Evolutionary conservation across 2,888 invertebrate species (phyloP), one percentile per base, ranked within the genome.

Genomic region (Leistus spinibarbis): DNA sequence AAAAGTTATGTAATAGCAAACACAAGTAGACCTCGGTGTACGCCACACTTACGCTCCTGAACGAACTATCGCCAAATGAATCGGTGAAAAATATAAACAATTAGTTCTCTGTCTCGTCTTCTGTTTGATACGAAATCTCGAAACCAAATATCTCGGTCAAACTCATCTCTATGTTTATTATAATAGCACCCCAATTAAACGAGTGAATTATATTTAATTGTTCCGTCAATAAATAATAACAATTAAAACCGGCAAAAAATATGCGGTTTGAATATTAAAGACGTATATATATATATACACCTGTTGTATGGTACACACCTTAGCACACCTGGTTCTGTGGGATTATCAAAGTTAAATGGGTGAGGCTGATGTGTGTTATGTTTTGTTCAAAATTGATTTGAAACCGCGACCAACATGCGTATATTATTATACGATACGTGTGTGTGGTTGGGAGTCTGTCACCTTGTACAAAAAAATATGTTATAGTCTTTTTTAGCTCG

Each of bases 201-300:
- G 17, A 16, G 1, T 16, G 56, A 16, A 17, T n/a, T 68, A 68
- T 56, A 56, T 68, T 56, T 69, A 24, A 16, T 16, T 16, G 24
- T 57, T 56, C 9, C 69, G 69, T 69, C 69, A 69, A 22, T 57
- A n/a, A 57, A 69, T 57, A 57, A 67, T 67, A 20, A 67, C 24
- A 67, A 67, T 67, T 17, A 17, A 40, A 40, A 40, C 40, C 40
- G 13, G 40, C 40, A 40, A 40, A 40, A 40, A 40, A 40, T 10
- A 40, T 40, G 40, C 13, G 40, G 40, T 40, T 13, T 40, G 40
- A 40, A 40, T 40, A 40, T 40, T 40, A 40, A 22, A 67, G 67
- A 16, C 27, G 19, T 9, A 27, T 17, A n/a, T n/a, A n/a, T n/a
- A n/a, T n/a, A 7, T 62, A 62, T 65, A 69, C 69, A 69, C 69